These are phyloP conservation scores for Craseonycteris thonglongyai DNA, from an alignment of 2,113 vertebrate species.

Conservation along the genomic window DNA sequence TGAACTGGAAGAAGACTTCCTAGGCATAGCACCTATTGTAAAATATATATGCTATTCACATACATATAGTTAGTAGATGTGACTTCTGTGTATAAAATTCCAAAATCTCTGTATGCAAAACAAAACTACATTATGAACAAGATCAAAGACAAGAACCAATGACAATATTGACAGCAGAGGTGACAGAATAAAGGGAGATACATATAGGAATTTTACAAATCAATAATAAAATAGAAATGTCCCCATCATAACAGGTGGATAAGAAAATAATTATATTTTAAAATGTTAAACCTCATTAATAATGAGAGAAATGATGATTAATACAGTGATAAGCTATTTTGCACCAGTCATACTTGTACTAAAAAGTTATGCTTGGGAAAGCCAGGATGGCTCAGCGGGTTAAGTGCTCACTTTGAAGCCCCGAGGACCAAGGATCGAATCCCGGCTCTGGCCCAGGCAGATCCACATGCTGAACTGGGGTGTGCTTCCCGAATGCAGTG, in stretches of 20 bases:
- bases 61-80: neutral
- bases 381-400: no score
- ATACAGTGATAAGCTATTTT: neutral
- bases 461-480: no score
- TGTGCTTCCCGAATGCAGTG: no score
- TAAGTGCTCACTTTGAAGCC: no score
- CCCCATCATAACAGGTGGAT: neutral
- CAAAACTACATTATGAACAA: neutral
- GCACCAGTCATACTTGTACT: neutral
- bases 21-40: neutral
- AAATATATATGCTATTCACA: neutral
- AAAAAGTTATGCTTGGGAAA: neutral
- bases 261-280: neutral
- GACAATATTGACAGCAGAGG: neutral
- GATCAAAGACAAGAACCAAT: neutral
- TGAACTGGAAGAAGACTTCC: neutral
- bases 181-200: neutral
- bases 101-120: neutral
- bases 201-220: neutral
- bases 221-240: neutral
- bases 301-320: constrained; percentile 1
- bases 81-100: neutral
- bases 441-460: no score
- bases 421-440: no score
- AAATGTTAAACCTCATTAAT: neutral